Evolutionary conservation across 2,113 vertebrate genomes (phyloP).

Genomic region (Ptilonorhynchus violaceus): DNA sequence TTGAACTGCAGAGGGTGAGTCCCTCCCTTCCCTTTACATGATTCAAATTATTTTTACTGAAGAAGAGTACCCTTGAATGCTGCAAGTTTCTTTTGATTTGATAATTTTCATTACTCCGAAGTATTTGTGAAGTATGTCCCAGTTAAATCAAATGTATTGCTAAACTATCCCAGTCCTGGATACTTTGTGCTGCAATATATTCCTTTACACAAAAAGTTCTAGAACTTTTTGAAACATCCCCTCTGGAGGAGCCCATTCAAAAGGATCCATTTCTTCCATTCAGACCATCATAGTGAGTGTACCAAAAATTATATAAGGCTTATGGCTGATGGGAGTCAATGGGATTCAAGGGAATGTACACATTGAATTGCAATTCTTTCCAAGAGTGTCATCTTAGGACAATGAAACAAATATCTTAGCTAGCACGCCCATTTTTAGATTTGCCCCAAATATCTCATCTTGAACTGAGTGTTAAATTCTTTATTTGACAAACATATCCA

Average conservation of each 20-base stretch:
- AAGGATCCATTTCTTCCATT: background rate
- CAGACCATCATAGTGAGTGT: rapidly evolving
- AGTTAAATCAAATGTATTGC: background rate
- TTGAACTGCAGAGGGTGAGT: background rate
- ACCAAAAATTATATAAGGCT: background rate
- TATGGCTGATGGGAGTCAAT: background rate
- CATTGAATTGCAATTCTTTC: background rate
- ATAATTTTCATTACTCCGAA: background rate
- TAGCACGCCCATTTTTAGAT: background rate
- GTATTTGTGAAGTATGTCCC: background rate
- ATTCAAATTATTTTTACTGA: background rate
- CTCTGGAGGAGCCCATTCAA: background rate
- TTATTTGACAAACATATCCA: background rate
- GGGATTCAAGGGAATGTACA: background rate
- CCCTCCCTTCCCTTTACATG: background rate
- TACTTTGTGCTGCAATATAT: background rate
- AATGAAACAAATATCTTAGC: background rate
- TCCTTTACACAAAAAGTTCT: background rate
- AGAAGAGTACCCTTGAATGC: background rate
- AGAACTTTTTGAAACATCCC: background rate
- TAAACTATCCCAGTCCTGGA: background rate
- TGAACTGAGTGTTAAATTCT: background rate
- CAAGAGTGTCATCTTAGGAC: background rate
- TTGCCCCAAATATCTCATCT: background rate
- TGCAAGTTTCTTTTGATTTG: background rate